A percentile compares a stretch with the other conserved stretches of the same genome.
phyloP scores from a whole-genome alignment of 2,797 vertebrate species.

The Diceros bicornis region DNA sequence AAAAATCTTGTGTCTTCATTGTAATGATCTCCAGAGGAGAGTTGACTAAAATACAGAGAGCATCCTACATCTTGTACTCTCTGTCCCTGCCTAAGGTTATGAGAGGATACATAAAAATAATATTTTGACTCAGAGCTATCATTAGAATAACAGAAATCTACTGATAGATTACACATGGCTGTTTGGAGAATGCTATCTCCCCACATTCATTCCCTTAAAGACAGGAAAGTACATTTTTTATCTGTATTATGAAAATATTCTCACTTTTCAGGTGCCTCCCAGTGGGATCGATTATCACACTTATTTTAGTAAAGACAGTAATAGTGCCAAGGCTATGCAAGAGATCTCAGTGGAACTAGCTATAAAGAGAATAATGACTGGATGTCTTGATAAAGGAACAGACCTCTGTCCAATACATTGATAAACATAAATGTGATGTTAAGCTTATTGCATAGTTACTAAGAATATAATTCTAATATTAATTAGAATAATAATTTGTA shows the following conservation, averaged over 20 bases:
- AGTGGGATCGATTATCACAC: background rate
- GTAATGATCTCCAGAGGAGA: background rate
- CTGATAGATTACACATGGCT: too few species aligned
- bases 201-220: background rate
- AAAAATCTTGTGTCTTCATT: background rate
- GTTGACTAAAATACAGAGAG: background rate
- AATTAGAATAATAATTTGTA: background rate
- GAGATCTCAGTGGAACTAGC: background rate
- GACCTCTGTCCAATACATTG: background rate
- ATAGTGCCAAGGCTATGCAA: background rate
- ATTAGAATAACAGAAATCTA: background rate
- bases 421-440: background rate
- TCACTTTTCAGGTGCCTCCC: too few species aligned
- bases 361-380: background rate
- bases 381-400: background rate
- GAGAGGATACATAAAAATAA: background rate
- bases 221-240: background rate
- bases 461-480: background rate
- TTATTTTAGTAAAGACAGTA: background rate
- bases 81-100: background rate
- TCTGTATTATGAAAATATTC: background rate
- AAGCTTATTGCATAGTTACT: background rate
- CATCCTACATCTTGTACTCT: background rate
- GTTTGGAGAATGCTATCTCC: background rate
- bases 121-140: background rate